Conservation (phyloP, 2,888 invertebrate genomes). For the Empis livida region DNA sequence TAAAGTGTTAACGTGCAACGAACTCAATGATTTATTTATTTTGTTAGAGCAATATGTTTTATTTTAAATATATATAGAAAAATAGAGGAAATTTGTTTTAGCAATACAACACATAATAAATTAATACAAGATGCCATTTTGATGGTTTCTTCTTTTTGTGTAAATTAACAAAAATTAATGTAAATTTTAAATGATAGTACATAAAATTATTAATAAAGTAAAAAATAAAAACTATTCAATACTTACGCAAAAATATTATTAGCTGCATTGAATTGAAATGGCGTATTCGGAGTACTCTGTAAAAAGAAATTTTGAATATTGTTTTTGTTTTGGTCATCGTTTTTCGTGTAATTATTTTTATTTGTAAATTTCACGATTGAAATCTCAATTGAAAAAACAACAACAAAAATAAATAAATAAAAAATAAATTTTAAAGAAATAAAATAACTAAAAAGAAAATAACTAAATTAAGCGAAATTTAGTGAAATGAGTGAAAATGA, state of each 20-base stretch:
- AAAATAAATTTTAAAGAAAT: neutral
- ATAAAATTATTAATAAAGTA: neutral
- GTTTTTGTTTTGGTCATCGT: neutral
- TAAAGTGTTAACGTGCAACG: neutral
- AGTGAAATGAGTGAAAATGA: too few species aligned
- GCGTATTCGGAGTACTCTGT: slow-evolving; percentile 32
- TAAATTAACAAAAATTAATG: too few species aligned
- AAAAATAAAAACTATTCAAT: slow-evolving; percentile 9
- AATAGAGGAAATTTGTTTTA: neutral
- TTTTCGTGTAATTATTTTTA: neutral
- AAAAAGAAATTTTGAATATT: slow-evolving; percentile 16
- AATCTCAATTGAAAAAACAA: neutral
- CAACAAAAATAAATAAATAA: neutral
- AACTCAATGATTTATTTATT: neutral
- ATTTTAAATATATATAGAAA: neutral
- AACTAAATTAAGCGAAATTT: neutral
- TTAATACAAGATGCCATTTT: neutral
- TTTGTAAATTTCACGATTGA: neutral
- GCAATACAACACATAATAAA: neutral
- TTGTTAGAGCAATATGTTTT: neutral
- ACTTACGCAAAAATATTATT: slow-evolving; percentile 37
- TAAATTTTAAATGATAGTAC: too few species aligned
- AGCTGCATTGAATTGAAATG: slow-evolving; percentile 35
- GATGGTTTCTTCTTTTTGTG: neutral
- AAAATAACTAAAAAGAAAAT: neutral